Evolutionary conservation across 2,888 invertebrate genomes (phyloP), one percentile per base, ranked within the genome.

Genomic region (Endomychus coccineus): DNA sequence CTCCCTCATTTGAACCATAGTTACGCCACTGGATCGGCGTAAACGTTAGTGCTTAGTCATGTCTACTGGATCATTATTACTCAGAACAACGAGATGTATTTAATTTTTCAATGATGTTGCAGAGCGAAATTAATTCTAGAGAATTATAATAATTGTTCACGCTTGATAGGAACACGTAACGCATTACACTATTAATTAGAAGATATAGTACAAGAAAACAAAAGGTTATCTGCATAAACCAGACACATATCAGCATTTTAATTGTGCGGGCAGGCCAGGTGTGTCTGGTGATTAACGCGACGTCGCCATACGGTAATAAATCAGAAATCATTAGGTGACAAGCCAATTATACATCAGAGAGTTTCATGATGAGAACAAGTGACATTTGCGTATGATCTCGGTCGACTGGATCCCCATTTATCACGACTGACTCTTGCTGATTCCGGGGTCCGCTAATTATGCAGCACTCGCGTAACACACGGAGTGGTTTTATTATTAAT

Each of bases 261-360:
- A 19, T 6, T 7, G 6, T 19, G n/a, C 21, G n/a, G 21, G 21
- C 27, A 42, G 41, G 40, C 43, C 52, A 55, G 55, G 55, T 55
- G 55, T 54, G 52, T 48, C 46, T 38, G 37, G 44, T 55, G 53
- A 55, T 52, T 52, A 54, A 54, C 49, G 50, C 39, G 39, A 40
- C 46, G 50, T 50, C 45, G 49, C 49, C 42, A 43, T 40, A 46
- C 43, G 41, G 50, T 44, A 49, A 57, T 57, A 56, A 57, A 57
- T 57, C 54, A 55, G 55, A 50, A 51, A 55, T 56, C 54, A 57
- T 57, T 57, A 57, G 49, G 52, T 54, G 55, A 56, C 55, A 52
- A 52, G 51, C 54, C 52, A 57, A 55, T 56, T 55, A 54, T 50
- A 49, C 52, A 51, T 51, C 50, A 52, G 43, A 49, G 42, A 48